These are phyloP conservation scores for Sinhomidia bicolor DNA, from an alignment of 2,888 invertebrate genomes.

Conservation along the genomic window DNA sequence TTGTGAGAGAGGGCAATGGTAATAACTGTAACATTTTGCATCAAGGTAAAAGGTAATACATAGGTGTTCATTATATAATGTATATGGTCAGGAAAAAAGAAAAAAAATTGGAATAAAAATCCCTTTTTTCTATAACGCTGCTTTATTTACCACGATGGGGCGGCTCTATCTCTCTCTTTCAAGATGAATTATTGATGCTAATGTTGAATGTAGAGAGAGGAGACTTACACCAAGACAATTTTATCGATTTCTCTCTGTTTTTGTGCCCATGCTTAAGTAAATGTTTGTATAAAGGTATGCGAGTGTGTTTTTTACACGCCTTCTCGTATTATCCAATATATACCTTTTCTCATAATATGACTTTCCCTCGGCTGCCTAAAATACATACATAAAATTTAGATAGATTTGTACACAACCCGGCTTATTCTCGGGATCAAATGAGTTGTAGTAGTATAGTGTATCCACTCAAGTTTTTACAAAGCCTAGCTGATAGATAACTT, in stretches of 20 bases:
- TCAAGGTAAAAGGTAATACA: too few species aligned
- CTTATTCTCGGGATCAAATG: neutral
- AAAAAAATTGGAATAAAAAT: constrained; percentile 20
- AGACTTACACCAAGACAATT: constrained; percentile 59
- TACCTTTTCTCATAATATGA: neutral
- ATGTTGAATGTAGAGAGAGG: constrained; percentile 35
- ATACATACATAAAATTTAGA: neutral
- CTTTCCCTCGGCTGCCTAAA: too few species aligned
- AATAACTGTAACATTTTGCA: too few species aligned
- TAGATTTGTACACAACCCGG: neutral
- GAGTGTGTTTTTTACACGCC: neutral
- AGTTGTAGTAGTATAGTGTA: neutral
- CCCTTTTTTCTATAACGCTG: neutral
- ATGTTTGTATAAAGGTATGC: constrained; percentile 16
- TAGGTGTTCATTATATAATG: neutral
- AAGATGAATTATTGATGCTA: constrained; percentile 69
- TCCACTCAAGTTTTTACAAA: neutral
- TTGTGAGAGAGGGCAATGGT: too few species aligned
- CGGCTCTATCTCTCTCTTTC: constrained; percentile 19
- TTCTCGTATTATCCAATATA: neutral
- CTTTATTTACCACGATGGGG: constrained; percentile 51
- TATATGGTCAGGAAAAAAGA: neutral
- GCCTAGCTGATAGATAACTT: neutral
- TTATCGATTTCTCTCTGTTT: constrained; percentile 40
- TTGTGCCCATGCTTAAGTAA: neutral